Percentiles rank a stretch among this genome's conserved stretches.
phyloP scores from a whole-genome alignment of 2,113 vertebrate species.

The Fregata magnificens region DNA sequence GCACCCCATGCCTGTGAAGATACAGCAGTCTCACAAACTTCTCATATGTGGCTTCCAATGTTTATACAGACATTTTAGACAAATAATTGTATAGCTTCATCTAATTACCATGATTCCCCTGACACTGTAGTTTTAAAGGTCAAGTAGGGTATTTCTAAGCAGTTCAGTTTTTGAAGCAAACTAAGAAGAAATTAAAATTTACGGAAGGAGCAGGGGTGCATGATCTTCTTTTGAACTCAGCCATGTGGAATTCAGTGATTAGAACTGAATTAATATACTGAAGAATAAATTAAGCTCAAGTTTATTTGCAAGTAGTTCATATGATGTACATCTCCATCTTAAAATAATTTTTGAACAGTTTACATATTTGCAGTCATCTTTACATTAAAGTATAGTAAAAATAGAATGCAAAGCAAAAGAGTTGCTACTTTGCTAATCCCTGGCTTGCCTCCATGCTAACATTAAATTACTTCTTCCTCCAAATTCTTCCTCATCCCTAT shows the following conservation, averaged over 20 bases:
- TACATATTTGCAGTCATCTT: background rate
- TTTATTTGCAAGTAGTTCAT: slow-evolving; percentile 6
- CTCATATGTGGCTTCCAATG: background rate
- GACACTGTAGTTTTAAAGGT: slow-evolving; percentile 26
- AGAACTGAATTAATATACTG: slow-evolving; percentile 47
- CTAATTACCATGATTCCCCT: background rate
- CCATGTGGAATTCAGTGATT: slow-evolving; percentile 61
- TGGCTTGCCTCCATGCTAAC: background rate
- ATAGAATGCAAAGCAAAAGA: background rate
- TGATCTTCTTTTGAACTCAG: slow-evolving; percentile 54
- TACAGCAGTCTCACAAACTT: background rate
- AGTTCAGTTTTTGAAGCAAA: background rate
- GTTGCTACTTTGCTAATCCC: background rate
- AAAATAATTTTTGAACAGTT: background rate
- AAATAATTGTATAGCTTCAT: background rate
- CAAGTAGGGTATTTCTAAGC: slow-evolving; percentile 6
- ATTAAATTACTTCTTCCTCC: background rate
- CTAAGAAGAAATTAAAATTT: slow-evolving; percentile 33
- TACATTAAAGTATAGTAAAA: background rate
- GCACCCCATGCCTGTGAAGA: background rate
- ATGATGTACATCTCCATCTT: slow-evolving; percentile 7
- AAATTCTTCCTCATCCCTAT: background rate
- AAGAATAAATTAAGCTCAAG: slow-evolving; percentile 44
- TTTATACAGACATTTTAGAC: background rate
- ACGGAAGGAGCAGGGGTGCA: background rate